phyloP scores from a whole-genome alignment of 1,140 invertebrate species.

The Mamestra configurata region DNA sequence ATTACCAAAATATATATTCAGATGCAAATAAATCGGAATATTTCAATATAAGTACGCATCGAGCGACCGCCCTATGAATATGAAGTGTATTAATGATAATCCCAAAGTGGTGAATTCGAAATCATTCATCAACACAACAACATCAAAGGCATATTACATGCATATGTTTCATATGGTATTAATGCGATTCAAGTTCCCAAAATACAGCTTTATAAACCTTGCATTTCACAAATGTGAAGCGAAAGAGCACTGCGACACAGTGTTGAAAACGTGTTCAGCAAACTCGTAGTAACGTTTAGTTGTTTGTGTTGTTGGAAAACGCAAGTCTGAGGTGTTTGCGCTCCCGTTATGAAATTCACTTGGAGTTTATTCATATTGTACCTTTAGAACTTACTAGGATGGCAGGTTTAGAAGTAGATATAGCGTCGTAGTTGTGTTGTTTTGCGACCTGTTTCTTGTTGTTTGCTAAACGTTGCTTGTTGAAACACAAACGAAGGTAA shows the following conservation, averaged over 20 bases:
- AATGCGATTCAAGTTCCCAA: constrained; percentile 56
- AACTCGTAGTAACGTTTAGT: background rate
- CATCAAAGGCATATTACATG: constrained; percentile 36
- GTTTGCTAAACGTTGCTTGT: constrained; percentile 7
- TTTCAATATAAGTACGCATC: constrained; percentile 23
- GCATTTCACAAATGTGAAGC: constrained; percentile 42
- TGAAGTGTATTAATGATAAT: constrained; percentile 40
- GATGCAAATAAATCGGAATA: constrained; percentile 35
- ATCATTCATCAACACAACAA: constrained; percentile 44
- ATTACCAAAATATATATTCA: constrained; percentile 34
- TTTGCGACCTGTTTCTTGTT: background rate
- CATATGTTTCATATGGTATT: constrained; percentile 61
- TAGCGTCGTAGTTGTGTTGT: constrained; percentile 10
- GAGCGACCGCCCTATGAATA: constrained; percentile 6
- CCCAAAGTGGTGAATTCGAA: constrained; percentile 22
- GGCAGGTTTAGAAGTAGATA: constrained; percentile 2
- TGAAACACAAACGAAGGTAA: constrained; percentile 31
- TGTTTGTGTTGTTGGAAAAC: constrained; percentile 38
- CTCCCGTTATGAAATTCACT: constrained; percentile 49
- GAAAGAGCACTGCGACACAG: constrained; percentile 19
- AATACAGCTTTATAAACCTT: constrained; percentile 50
- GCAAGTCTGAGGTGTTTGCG: constrained; percentile 22
- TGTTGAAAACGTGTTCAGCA: constrained; percentile 7
- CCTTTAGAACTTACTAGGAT: constrained; percentile 10
- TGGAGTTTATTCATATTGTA: constrained; percentile 47